Evolutionary conservation across 2,797 vertebrate genomes (phyloP).

Genomic region (Esox masquinongy): DNA sequence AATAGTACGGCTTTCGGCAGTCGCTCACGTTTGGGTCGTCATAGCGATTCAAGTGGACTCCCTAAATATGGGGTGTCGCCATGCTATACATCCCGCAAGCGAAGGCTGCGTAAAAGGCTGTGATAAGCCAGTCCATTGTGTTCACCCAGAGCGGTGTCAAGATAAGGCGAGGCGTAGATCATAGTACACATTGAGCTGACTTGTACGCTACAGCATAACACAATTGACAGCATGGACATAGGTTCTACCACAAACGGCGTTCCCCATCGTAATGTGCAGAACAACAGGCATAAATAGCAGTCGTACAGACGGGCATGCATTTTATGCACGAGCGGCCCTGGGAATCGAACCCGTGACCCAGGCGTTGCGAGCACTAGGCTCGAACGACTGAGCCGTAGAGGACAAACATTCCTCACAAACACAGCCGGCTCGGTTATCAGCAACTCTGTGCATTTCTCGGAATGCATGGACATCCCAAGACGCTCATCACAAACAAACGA

Average conservation of each 20-base stretch:
- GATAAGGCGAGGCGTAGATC: background rate
- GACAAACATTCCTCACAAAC: slow-evolving; percentile 25
- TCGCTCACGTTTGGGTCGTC: slow-evolving; percentile 68
- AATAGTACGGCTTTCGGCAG: slow-evolving; percentile 62
- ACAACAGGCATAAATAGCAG: background rate
- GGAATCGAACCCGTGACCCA: no score
- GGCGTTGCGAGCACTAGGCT: no score
- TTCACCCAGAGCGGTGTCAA: slow-evolving; percentile 2
- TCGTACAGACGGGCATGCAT: no score
- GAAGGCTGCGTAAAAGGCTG: slow-evolving; percentile 24
- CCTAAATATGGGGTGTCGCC: slow-evolving; percentile 55
- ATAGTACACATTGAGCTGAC: background rate
- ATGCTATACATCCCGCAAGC: slow-evolving; percentile 15
- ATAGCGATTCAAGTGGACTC: slow-evolving; percentile 66
- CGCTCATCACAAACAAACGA: slow-evolving; percentile 33
- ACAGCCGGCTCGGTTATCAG: background rate
- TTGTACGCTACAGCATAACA: background rate
- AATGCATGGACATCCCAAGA: background rate
- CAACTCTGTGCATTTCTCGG: slow-evolving; percentile 30
- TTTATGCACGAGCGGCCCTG: no score
- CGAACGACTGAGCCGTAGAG: background rate
- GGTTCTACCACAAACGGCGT: background rate
- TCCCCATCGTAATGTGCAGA: background rate
- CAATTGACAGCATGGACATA: background rate
- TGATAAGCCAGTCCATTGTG: slow-evolving; percentile 25